Conservation (phyloP, 2,888 invertebrate species). For the Gortyna flavago region DNA sequence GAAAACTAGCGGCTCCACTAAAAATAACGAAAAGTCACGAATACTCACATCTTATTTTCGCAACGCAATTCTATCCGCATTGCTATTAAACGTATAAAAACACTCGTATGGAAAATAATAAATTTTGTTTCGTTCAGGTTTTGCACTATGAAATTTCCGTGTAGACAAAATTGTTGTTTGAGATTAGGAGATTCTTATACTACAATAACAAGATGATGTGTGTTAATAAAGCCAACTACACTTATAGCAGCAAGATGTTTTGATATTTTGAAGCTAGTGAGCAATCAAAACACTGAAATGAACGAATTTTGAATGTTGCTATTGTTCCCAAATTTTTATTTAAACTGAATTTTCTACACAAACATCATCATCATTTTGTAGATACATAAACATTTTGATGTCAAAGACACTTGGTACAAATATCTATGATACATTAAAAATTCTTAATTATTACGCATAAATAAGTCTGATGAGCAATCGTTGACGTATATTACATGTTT, state of each 20-base stretch:
- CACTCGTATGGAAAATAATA: slow-evolving; percentile 28
- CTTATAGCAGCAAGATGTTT: slow-evolving; percentile 8
- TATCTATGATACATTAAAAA: slow-evolving; percentile 60
- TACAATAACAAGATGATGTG: slow-evolving; percentile 15
- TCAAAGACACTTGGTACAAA: slow-evolving; percentile 30
- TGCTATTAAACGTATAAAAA: slow-evolving; percentile 1
- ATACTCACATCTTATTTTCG: slow-evolving; percentile 1
- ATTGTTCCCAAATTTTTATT: slow-evolving; percentile 15
- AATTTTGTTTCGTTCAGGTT: slow-evolving; percentile 32
- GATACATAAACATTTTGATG: background rate
- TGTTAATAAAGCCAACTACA: background rate
- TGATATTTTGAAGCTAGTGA: slow-evolving; percentile 9
- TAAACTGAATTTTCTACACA: background rate
- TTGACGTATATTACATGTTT: slow-evolving; percentile 83
- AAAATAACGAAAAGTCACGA: slow-evolving; percentile 27
- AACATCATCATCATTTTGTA: no score
- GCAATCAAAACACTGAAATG: slow-evolving; percentile 12
- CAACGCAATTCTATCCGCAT: slow-evolving; percentile 5
- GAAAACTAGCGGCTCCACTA: background rate
- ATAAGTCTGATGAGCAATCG: slow-evolving; percentile 76
- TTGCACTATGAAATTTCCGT: slow-evolving; percentile 19
- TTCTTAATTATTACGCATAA: slow-evolving; percentile 71
- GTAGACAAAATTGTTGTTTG: slow-evolving; percentile 18
- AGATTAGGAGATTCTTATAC: slow-evolving; percentile 13
- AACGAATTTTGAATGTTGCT: no score